phyloP scores from a whole-genome alignment of 2,888 invertebrate species.

The Platerodrilus igneus region DNA sequence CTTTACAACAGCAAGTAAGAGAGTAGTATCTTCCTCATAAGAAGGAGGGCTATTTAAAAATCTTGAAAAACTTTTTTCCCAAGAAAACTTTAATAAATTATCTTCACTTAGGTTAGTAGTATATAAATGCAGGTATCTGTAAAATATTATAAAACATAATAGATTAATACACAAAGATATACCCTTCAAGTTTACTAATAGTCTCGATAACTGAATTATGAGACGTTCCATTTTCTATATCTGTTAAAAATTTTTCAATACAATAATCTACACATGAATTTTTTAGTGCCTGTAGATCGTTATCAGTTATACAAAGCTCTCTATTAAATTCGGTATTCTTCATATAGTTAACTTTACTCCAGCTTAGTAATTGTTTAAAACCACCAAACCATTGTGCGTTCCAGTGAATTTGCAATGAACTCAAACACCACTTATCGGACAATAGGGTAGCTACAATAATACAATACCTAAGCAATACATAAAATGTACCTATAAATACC shows the following conservation, averaged over 20 bases:
- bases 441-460: conserved; percentile 32
- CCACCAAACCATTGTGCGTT: conserved; percentile 46
- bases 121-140: conserved; percentile 49
- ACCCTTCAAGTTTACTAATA: conserved; percentile 44
- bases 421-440: conserved; percentile 41
- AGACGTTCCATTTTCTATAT: conserved; percentile 61
- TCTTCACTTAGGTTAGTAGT: conserved; percentile 39
- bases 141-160: conserved; percentile 17
- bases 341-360: conserved; percentile 33
- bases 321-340: conserved; percentile 35
- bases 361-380: conserved; percentile 39
- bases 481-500: conserved; percentile 28
- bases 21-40: conserved; percentile 57
- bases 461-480: conserved; percentile 19
- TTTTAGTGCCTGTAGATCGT: conserved; percentile 52
- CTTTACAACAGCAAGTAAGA: conserved; percentile 52
- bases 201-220: conserved; percentile 56
- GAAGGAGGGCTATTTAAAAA: conserved; percentile 63
- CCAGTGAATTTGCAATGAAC: conserved; percentile 48
- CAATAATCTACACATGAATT: conserved; percentile 53
- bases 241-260: conserved; percentile 52
- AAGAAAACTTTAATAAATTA: conserved; percentile 51
- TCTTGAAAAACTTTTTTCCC: conserved; percentile 58
- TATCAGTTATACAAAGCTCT: conserved; percentile 39
- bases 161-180: conserved; percentile 10